These are phyloP conservation scores for Brevimyrus niger DNA, from an alignment of 2,113 vertebrate genomes.

Conservation along the genomic window DNA sequence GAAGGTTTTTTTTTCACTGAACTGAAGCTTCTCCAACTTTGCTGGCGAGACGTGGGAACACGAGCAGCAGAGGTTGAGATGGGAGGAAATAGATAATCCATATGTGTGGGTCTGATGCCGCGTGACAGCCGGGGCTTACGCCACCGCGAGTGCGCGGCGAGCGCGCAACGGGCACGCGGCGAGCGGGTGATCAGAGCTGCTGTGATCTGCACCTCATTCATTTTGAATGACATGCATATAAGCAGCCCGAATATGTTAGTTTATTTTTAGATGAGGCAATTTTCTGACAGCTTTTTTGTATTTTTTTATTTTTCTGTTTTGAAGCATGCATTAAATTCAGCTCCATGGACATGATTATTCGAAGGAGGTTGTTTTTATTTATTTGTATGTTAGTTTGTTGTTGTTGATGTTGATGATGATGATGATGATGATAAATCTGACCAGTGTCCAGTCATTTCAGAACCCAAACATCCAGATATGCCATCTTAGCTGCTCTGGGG, in stretches of 20 bases:
- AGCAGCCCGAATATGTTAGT: constrained; percentile 13
- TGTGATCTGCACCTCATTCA: constrained; percentile 6
- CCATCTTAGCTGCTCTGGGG: not conserved
- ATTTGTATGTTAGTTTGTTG: not conserved
- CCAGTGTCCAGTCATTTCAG: not conserved
- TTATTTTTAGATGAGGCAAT: constrained; percentile 8
- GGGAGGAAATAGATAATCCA: constrained; percentile 17
- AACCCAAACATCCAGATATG: not conserved
- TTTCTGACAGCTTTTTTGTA: constrained; percentile 9
- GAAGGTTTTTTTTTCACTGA: not conserved
- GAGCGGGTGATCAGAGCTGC: not conserved
- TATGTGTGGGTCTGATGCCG: constrained; percentile 7
- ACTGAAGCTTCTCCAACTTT: constrained; percentile 11
- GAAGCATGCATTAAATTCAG: not conserved
- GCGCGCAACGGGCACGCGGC: not conserved
- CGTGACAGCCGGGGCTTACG: constrained; percentile 8
- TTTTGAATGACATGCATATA: constrained; percentile 17
- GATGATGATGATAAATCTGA: not conserved
- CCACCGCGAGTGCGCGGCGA: not conserved
- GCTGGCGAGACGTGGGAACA: not conserved
- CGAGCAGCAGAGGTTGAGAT: constrained; percentile 10
- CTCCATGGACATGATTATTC: not conserved
- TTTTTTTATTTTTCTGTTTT: constrained; percentile 10
- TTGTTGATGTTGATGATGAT: too few species aligned
- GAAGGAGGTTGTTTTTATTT: not conserved